Base-by-base conservation (phyloP, 2,113 vertebrate genomes). In the Boulengeromyrus knoepffleri region DNA sequence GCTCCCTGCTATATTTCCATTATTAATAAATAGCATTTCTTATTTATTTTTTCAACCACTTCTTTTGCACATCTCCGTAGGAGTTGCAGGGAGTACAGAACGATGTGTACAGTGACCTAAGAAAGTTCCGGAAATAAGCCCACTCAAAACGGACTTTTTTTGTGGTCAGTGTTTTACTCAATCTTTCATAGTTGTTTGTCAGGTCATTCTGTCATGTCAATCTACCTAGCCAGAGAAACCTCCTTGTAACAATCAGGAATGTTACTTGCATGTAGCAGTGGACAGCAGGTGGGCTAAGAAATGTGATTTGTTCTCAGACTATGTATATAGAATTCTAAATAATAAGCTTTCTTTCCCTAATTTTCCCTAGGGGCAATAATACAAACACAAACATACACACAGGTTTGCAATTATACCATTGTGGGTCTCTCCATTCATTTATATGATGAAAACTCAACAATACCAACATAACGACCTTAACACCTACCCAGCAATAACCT, bases 61-160 rank as follows among this genome's bases (percentile, higher is more conserved):
- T 53, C 13, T 87, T 31, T 53, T 17, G 15, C 31, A 53, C 50
- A n/a, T 74, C 31, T 74, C 50, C 0, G 0, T 36, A 89, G 89
- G 89, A 89, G 80, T 80, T 89, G 80, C 89, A 89, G 53, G 89
- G 89, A n/a, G 52, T 62, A 39, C 89, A 89, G 36, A 85, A 46
- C 13, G 89, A 89, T 31, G 42, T 89, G 21, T 89, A 89, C 89
- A 89, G 80, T 42, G 89, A 89, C 56, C 89, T 89, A 24, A 85
- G 52, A 31, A 47, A 89, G 19, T 62, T 62, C 52, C 21, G 50
- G n/a, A 89, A 89, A 89, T 80, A 80, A 80, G 74, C 31, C 36
- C 15, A 42, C 36, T 80, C 74, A 42, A 80, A 19, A 80, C 3
- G 36, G 74, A 80, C 74, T 74, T 62, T n/a, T 56, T 62, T 58